These are phyloP conservation scores for Dolichallabes microphthalmus DNA, from an alignment of 2,113 vertebrate genomes.

Conservation along the genomic window DNA sequence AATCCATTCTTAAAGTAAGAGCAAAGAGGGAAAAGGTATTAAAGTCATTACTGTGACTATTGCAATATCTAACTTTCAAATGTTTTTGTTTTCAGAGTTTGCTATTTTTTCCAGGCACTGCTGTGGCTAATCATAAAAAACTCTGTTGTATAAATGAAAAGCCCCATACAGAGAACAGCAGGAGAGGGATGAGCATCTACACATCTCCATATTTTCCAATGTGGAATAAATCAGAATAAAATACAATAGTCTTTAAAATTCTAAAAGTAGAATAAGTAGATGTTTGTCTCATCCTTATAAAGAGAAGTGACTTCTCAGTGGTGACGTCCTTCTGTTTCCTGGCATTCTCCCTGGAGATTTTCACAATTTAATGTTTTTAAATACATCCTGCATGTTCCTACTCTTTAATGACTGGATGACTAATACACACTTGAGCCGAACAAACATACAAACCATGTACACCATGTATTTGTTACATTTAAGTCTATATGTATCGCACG, in stretches of 20 bases:
- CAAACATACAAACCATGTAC: neutral
- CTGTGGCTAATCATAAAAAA: neutral
- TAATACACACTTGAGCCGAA: conserved; percentile 20
- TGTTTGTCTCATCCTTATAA: conserved; percentile 20
- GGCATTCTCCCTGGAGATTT: conserved; percentile 7
- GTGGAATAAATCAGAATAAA: neutral
- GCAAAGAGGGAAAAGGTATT: neutral
- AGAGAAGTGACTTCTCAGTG: neutral
- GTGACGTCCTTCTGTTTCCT: conserved; percentile 16
- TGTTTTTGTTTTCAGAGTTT: neutral
- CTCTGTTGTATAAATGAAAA: neutral
- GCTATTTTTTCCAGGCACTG: neutral
- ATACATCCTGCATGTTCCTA: conserved; percentile 24
- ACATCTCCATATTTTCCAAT: neutral
- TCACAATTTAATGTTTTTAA: conserved; percentile 22
- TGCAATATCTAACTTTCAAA: neutral
- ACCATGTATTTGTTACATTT: neutral
- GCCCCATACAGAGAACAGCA: neutral
- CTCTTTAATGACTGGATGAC: conserved; percentile 19
- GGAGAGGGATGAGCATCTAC: neutral
- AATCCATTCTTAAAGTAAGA: neutral
- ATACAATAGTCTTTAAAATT: neutral
- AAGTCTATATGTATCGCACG: neutral
- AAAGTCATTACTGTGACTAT: neutral
- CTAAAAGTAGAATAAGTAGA: conserved; percentile 13